phyloP scores from a whole-genome alignment of 1,140 invertebrate genomes.

The Himalopsyche phryganea region DNA sequence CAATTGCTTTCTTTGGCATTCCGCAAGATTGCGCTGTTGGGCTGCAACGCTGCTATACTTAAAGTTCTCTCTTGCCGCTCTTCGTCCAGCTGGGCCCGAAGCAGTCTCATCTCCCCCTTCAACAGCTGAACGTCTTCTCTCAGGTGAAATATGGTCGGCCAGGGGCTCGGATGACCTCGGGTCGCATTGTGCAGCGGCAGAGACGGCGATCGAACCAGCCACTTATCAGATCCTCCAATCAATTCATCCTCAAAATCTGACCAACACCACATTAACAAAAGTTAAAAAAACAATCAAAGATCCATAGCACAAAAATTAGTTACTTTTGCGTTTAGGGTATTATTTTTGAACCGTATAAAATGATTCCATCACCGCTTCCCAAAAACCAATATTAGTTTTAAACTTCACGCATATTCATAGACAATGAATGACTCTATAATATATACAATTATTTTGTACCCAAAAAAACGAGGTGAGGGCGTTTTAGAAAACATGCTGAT shows the following conservation, averaged over 20 bases:
- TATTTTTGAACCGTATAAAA: too few species aligned
- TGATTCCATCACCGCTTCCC: too few species aligned
- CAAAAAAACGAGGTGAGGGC: too few species aligned
- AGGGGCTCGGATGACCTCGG: conserved; percentile 43
- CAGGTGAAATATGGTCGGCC: conserved; percentile 47
- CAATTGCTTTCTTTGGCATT: conserved; percentile 53
- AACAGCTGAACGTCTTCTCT: conserved; percentile 49
- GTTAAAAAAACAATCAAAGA: not conserved
- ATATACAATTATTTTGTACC: too few species aligned
- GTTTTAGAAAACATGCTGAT: too few species aligned
- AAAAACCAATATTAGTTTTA: too few species aligned
- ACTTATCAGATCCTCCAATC: conserved; percentile 36
- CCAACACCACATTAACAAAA: conserved; percentile 9
- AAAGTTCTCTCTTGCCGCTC: conserved; percentile 50
- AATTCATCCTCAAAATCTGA: conserved; percentile 48
- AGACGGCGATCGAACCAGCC: conserved; percentile 48
- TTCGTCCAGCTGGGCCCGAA: conserved; percentile 46
- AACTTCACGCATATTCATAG: too few species aligned
- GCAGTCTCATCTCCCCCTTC: conserved; percentile 45
- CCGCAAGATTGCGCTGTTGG: conserved; percentile 42
- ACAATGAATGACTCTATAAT: too few species aligned
- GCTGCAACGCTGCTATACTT: conserved; percentile 46
- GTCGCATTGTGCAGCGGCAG: conserved; percentile 44
- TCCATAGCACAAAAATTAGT: too few species aligned
- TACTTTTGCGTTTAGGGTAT: too few species aligned